Evolutionary conservation across 53 echinoderm and acorn worm species (phyloP), one percentile per base, ranked within the genome.

Genomic region (Antedon mediterranea): DNA sequence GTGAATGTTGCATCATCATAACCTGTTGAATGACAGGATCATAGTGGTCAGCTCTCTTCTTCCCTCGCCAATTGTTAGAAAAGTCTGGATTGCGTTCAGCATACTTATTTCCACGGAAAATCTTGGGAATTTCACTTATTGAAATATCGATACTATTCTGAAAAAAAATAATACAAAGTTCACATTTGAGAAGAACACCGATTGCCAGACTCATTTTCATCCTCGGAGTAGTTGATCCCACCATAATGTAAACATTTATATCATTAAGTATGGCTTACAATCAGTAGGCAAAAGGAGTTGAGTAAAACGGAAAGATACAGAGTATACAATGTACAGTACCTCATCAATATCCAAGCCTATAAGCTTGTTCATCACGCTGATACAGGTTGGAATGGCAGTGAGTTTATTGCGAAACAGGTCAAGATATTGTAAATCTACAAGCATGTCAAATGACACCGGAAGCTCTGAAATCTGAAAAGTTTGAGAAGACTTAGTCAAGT

Each of bases 331-430:
- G n/a, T n/a, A n/a, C n/a, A n/a, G n/a, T n/a, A 94, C 94, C 82
- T 84, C 78, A 43, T 91, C 87, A 7, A 94, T 78, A 73, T 91
- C 91, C 37, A 94, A 77, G 11, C 83, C 79, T 33, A 78, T 89
- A 13, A 94, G 81, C 73, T 87, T 77, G 43, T 84, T 85, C 26
- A 91, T 78, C 33, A 34, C 83, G 13, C 85, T 30, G 33, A 90
- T 43, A 73, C 79, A 79, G 9, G 30, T 43, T 32, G 94, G 94
- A 32, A 94, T 74, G 34, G 76, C 79, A 11, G 43, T 78, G 32
- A 94, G 81, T 2, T 43, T 78, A 70, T 94, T 94, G 37, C 85
- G 83, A 74, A 94, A 91, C 30, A 94, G 80, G 77, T 94, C 94
- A 43, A 94, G 74, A 34, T 72, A 83, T 34, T 78, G 74, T 1